These are phyloP conservation scores for Trichoplusia ni DNA, from an alignment of 1,140 invertebrate species.

Conservation along the genomic window DNA sequence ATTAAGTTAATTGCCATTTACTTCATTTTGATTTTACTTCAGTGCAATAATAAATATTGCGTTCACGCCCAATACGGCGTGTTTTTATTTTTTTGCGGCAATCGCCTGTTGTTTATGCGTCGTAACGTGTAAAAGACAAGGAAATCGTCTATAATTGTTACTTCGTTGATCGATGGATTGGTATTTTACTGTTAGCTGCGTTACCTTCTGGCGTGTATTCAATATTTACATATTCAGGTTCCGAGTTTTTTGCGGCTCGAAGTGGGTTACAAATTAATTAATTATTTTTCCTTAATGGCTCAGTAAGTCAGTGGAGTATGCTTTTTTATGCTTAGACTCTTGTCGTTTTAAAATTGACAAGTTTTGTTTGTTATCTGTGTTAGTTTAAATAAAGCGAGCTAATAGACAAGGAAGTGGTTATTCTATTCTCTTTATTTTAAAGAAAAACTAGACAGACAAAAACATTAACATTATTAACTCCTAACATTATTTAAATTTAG, in stretches of 20 bases:
- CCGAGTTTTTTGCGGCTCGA: neutral
- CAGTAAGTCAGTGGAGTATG: conserved; percentile 14
- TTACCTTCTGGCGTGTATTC: neutral
- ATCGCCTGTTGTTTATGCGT: conserved; percentile 5
- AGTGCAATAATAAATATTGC: neutral
- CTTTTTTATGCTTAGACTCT: too few species aligned
- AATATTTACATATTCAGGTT: conserved; percentile 1
- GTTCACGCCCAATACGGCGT: neutral
- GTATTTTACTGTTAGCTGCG: neutral
- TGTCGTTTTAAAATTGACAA: too few species aligned
- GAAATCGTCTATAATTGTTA: conserved; percentile 16
- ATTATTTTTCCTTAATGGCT: conserved; percentile 14
- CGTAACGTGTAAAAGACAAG: conserved; percentile 3
- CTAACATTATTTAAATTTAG: too few species aligned
- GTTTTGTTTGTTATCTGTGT: too few species aligned
- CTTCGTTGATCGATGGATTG: neutral
- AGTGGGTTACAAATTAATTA: conserved; percentile 16
- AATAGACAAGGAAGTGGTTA: too few species aligned
- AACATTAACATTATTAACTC: too few species aligned
- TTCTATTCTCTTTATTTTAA: too few species aligned
- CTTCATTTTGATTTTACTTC: too few species aligned
- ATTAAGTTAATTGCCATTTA: too few species aligned
- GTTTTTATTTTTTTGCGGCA: neutral
- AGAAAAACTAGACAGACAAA: too few species aligned
- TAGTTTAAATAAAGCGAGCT: too few species aligned